These are phyloP conservation scores for Calameuta pallipes DNA, from an alignment of 2,888 invertebrate species.

Conservation along the genomic window DNA sequence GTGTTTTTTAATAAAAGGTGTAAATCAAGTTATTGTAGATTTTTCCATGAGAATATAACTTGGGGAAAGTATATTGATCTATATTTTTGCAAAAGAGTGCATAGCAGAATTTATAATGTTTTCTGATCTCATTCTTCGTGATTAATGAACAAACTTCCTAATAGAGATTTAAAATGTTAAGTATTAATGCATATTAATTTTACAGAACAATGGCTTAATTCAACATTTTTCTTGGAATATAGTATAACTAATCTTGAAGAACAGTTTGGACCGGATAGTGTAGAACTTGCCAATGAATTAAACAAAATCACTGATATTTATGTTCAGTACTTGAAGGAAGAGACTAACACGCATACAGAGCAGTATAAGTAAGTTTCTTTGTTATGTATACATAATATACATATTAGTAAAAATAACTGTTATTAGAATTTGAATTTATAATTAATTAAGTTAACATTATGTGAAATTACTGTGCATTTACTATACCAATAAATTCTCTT, in stretches of 20 bases:
- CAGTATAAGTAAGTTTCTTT: constrained; percentile 62
- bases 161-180: too few relatives aligned
- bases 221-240: constrained; percentile 67
- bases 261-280: constrained; percentile 74
- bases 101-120: too few relatives aligned
- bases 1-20: too few relatives aligned
- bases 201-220: constrained; percentile 63
- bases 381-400: constrained; percentile 27
- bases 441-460: neutral
- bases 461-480: too few relatives aligned
- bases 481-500: constrained; percentile 10
- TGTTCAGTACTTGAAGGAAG: constrained; percentile 66
- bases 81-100: too few relatives aligned
- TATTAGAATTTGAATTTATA: constrained; percentile 7
- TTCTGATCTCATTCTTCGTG: too few relatives aligned
- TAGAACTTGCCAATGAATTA: constrained; percentile 75
- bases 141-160: too few relatives aligned
- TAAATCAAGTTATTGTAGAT: too few relatives aligned
- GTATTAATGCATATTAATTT: constrained; percentile 9
- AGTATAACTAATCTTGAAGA: constrained; percentile 72
- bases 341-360: constrained; percentile 53
- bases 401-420: constrained; percentile 45
- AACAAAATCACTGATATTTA: constrained; percentile 74
- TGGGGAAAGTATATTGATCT: too few relatives aligned
- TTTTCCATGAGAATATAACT: too few relatives aligned